A percentile compares a stretch with the other conserved stretches of the same genome.
phyloP scores from a whole-genome alignment of 2,113 vertebrate species.

The Chamaea fasciata region DNA sequence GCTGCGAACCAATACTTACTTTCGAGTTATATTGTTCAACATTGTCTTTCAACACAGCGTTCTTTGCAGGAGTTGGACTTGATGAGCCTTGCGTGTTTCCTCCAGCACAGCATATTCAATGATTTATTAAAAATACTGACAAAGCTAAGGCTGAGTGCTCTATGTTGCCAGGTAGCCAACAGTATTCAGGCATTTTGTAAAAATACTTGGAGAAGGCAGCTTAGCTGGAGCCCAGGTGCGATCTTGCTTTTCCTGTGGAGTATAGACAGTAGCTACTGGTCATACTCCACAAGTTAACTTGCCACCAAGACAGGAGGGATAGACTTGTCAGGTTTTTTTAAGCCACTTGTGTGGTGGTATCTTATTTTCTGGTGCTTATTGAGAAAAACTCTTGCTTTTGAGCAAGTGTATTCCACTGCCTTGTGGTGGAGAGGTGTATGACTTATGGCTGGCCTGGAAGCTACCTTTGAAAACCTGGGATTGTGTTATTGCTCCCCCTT shows the following conservation, averaged over 20 bases:
- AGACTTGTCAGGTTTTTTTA: neutral
- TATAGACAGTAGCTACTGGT: neutral
- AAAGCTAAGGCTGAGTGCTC: neutral
- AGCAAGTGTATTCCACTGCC: accelerated
- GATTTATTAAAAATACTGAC: neutral
- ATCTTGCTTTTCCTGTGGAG: neutral
- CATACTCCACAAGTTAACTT: neutral
- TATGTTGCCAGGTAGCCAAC: accelerated
- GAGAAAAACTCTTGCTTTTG: neutral
- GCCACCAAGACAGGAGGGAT: accelerated
- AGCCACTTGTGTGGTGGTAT: accelerated
- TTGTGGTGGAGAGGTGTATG: accelerated
- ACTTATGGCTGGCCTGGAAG: accelerated
- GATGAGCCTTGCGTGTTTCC: no score
- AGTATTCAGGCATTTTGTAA: neutral
- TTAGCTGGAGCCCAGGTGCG: neutral
- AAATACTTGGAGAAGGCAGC: neutral
- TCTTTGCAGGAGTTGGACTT: accelerated
- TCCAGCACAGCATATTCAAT: accelerated
- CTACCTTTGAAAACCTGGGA: neutral
- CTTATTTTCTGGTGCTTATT: neutral
- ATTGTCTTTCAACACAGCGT: accelerated
- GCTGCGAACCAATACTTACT: accelerated
- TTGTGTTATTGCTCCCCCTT: neutral
- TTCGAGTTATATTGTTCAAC: neutral